phyloP scores from a whole-genome alignment of 2,113 vertebrate species.

The Podarcis cretensis region DNA sequence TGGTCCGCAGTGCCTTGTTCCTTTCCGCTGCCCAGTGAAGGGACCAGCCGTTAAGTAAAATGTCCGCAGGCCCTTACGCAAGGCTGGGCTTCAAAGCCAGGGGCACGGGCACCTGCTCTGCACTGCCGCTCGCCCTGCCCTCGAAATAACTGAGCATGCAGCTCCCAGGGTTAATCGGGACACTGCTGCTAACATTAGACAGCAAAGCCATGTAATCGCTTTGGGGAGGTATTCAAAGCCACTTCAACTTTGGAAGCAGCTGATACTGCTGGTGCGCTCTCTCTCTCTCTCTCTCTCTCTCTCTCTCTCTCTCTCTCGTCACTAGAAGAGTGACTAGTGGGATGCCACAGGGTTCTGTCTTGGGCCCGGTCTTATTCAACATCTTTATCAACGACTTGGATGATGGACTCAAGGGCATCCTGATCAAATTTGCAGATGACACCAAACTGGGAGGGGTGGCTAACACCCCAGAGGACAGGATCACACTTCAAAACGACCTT shows the following conservation, averaged over 20 bases:
- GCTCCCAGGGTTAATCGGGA: slow-evolving; percentile 78
- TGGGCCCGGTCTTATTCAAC: no score
- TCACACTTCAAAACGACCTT: no score
- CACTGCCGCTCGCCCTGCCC: slow-evolving; percentile 67
- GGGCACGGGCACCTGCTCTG: background rate
- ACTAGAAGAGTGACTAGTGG: no score
- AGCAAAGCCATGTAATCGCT: slow-evolving; percentile 88
- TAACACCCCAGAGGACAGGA: no score
- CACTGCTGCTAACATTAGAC: slow-evolving; percentile 86
- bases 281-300: background rate
- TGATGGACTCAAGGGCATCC: no score
- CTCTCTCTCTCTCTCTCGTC: background rate
- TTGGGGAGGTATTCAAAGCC: slow-evolving; percentile 81
- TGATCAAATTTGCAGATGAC: no score
- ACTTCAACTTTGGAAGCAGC: slow-evolving; percentile 66
- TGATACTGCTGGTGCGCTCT: slow-evolving; percentile 39
- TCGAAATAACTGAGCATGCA: slow-evolving; percentile 62
- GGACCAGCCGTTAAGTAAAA: slow-evolving; percentile 23
- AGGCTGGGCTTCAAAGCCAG: no score
- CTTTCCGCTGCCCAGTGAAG: background rate
- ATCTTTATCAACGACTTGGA: no score
- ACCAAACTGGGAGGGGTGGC: no score
- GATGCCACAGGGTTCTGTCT: no score
- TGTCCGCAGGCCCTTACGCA: background rate
- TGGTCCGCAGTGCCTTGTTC: slow-evolving; percentile 11